Conservation (phyloP, 2,888 invertebrate species). For the Latrodectus hesperus region DNA sequence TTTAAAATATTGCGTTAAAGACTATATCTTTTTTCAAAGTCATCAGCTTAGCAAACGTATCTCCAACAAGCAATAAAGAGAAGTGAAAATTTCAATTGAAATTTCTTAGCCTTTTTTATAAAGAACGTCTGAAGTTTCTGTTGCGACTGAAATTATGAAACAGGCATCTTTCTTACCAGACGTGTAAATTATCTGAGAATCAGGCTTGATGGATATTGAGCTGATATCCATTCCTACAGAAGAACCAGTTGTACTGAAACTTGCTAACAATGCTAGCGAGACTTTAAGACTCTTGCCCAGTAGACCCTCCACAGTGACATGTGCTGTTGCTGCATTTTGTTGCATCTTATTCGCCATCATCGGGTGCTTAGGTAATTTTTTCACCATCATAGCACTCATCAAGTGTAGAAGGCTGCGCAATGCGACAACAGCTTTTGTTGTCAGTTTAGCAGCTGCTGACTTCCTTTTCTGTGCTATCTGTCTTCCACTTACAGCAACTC, state of each 20-base stretch:
- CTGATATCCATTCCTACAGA: neutral
- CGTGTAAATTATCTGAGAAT: neutral
- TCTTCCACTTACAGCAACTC: slow-evolving; percentile 89
- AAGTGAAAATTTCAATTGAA: too few relatives aligned
- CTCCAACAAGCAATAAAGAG: too few relatives aligned
- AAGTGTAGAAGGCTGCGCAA: slow-evolving; percentile 75
- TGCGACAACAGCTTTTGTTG: slow-evolving; percentile 92
- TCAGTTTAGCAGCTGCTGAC: slow-evolving; percentile 91
- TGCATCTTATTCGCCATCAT: slow-evolving; percentile 88
- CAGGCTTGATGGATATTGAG: neutral
- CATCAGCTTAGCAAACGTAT: too few relatives aligned
- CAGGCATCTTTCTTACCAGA: too few relatives aligned
- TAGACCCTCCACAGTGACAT: slow-evolving; percentile 71
- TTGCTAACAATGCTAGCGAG: slow-evolving; percentile 10
- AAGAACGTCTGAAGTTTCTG: too few relatives aligned
- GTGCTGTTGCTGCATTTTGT: slow-evolving; percentile 86
- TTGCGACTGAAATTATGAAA: too few relatives aligned
- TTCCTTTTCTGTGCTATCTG: slow-evolving; percentile 90
- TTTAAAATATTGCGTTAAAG: too few relatives aligned
- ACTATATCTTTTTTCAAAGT: too few relatives aligned
- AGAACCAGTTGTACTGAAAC: neutral
- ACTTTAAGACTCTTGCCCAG: slow-evolving; percentile 20
- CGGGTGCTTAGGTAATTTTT: slow-evolving; percentile 74
- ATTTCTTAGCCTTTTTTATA: too few relatives aligned
- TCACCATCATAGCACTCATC: slow-evolving; percentile 80